Conservation (phyloP, 2,797 vertebrate species). For the Pangasius sanitwongsei region DNA sequence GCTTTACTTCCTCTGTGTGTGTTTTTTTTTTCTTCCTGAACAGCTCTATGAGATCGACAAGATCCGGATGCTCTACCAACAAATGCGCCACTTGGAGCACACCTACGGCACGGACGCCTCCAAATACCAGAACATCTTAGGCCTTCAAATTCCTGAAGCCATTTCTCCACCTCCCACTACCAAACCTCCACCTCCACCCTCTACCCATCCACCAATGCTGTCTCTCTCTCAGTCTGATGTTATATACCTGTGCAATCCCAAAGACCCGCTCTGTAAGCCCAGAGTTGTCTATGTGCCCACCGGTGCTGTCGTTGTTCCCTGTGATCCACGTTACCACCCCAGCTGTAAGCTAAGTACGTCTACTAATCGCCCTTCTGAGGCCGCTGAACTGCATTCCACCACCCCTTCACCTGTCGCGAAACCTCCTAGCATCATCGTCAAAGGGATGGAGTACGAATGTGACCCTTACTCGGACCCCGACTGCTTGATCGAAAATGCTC, state of each 20-base stretch:
- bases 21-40: background rate
- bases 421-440: slow-evolving; percentile 42
- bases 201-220: slow-evolving; percentile 56
- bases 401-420: slow-evolving; percentile 33
- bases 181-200: slow-evolving; percentile 43
- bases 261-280: slow-evolving; percentile 74
- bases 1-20: background rate
- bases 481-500: slow-evolving; percentile 75
- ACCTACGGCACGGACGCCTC: slow-evolving; percentile 71
- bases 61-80: slow-evolving; percentile 76
- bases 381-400: slow-evolving; percentile 51
- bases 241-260: slow-evolving; percentile 72
- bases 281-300: slow-evolving; percentile 73
- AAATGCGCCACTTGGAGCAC: slow-evolving; percentile 77
- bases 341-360: slow-evolving; percentile 62
- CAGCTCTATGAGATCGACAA: slow-evolving; percentile 76
- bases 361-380: slow-evolving; percentile 52
- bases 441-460: slow-evolving; percentile 75
- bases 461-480: slow-evolving; percentile 80
- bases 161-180: slow-evolving; percentile 56
- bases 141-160: slow-evolving; percentile 57
- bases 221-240: slow-evolving; percentile 64
- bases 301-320: slow-evolving; percentile 71
- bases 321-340: slow-evolving; percentile 73
- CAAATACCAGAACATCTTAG: slow-evolving; percentile 70